These are phyloP conservation scores for Rhagium mordax DNA, from an alignment of 2,888 invertebrate genomes.

Conservation along the genomic window DNA sequence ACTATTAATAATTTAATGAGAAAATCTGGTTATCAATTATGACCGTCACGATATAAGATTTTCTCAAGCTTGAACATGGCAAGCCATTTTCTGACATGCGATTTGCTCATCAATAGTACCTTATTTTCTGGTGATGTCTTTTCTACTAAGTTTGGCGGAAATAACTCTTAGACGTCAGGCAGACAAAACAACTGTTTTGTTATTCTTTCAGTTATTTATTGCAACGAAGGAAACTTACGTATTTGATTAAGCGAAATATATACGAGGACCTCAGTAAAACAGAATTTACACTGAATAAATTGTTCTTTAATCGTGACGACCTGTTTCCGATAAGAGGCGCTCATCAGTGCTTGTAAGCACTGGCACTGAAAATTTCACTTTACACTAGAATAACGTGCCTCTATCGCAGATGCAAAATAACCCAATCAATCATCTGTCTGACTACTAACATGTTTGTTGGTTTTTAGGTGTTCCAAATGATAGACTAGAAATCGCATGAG, in stretches of 20 bases:
- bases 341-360: no score
- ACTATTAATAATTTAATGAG: slow-evolving; percentile 40
- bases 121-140: slow-evolving; percentile 33
- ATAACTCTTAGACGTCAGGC: slow-evolving; percentile 13
- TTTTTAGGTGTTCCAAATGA: no score
- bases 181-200: slow-evolving; percentile 5
- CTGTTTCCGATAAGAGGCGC: no score
- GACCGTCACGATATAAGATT: slow-evolving; percentile 44
- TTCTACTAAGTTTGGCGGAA: slow-evolving; percentile 1
- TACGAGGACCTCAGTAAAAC: no score
- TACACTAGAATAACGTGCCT: no score
- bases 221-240: slow-evolving; percentile 24
- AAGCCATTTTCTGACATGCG: slow-evolving; percentile 44
- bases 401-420: no score
- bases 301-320: no score
- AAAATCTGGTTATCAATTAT: slow-evolving; percentile 47
- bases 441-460: no score
- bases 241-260: background rate
- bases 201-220: background rate
- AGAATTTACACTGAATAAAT: no score
- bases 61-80: slow-evolving; percentile 38
- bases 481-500: no score
- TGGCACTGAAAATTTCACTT: no score
- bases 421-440: no score
- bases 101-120: slow-evolving; percentile 44